Evolutionary conservation across 2,888 invertebrate species (phyloP), one percentile per base, ranked within the genome.

Genomic region (Theodoxus fluviatilis): DNA sequence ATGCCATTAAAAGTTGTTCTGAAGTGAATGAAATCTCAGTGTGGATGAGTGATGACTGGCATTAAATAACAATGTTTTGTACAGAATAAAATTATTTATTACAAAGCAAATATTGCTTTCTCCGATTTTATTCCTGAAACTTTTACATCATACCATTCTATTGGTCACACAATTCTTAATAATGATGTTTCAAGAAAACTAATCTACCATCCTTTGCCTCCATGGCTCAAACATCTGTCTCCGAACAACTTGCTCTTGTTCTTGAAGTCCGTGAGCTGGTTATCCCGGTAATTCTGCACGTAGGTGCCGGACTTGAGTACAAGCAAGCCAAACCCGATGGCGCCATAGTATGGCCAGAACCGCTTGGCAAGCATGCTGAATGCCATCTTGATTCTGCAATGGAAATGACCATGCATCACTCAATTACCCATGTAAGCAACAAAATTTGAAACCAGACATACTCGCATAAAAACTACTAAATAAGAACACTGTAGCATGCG

Each of bases 211-310:
- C 94, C 94, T 78, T 89, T 83, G 73, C 92, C 91, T 7, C 91
- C 92, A 75, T 91, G 90, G 77, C 91, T 91, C 1, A 91, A 88
- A 52, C 84, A 87, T 71, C 92, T 90, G 31, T 93, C 93, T 83
- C 92, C 78, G 65, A 71, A 95, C 49, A 95, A 87, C 65, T 91
- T 90, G 81, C 94, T 94, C 84, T 92, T 94, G 83, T 95, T 94
- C 72, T 94, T 90, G 85, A 92, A 95, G 76, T 86, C 87, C 0
- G 90, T 89, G 91, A 94, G 91, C 69, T 94, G 90, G 72, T 92
- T 89, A 0, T 92, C 92, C 88, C 94, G 94, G 78, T 90, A 89
- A 4, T 88, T 87, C 82, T 94, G 93, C 68, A 94, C 78, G 76
- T 86, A 92, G 25, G 28, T 55, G 33, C 67, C 67, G 22, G 57